Evolutionary conservation across 35 echinoderm and acorn worm genomes (phyloP).

Genomic region (Acanthaster planci): DNA sequence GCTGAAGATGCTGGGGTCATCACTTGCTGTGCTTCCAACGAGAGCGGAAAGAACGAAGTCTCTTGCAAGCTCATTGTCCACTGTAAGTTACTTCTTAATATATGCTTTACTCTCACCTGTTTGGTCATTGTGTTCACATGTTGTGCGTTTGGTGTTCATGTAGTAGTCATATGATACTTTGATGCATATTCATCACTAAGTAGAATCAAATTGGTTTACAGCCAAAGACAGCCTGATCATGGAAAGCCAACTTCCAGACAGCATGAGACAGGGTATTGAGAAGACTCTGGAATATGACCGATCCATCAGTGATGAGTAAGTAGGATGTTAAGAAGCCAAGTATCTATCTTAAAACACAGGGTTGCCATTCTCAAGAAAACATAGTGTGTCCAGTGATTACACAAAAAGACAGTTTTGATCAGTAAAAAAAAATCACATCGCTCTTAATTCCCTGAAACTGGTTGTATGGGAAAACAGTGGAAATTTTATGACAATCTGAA

Average conservation of each 20-base stretch:
- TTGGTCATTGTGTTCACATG: no score
- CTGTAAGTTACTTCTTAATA: constrained; percentile 42
- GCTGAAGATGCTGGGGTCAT: constrained; percentile 92
- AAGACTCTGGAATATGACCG: constrained; percentile 88
- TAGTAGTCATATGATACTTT: no score
- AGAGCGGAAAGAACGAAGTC: constrained; percentile 67
- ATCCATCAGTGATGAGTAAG: constrained; percentile 22
- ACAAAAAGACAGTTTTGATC: no score
- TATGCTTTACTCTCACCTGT: no score
- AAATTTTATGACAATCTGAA: no score
- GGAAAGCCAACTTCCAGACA: constrained; percentile 91
- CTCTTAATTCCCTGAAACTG: no score
- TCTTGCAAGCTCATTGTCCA: constrained; percentile 71
- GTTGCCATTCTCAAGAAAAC: no score
- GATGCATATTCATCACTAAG: background rate
- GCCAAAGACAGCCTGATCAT: constrained; percentile 77
- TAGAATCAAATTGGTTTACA: background rate
- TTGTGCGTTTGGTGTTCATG: no score
- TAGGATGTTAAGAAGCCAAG: background rate
- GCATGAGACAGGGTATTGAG: constrained; percentile 96
- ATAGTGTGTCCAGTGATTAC: no score
- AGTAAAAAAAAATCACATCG: no score
- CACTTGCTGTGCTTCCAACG: constrained; percentile 75
- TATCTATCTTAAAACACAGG: no score
- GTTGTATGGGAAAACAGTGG: no score